These are phyloP conservation scores for Trichopria drosophilae DNA, from an alignment of 2,888 invertebrate genomes.

Conservation along the genomic window DNA sequence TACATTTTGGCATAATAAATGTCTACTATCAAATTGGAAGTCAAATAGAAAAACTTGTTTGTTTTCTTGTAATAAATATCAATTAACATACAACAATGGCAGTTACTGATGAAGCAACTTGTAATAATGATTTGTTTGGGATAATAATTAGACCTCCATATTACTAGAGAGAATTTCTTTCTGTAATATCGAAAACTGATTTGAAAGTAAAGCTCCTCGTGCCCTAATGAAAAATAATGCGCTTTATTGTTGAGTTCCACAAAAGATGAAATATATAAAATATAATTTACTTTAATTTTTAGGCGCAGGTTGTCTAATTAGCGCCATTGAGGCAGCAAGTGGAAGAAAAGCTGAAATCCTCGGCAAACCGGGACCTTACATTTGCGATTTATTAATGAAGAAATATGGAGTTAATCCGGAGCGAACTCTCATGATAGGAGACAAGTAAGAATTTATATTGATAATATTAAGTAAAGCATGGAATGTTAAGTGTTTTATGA, in stretches of 20 bases:
- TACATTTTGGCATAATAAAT: too few relatives aligned
- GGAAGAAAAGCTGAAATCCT: constrained; percentile 77
- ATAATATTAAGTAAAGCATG: constrained; percentile 21
- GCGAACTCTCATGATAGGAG: constrained; percentile 89
- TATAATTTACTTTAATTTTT: constrained; percentile 49
- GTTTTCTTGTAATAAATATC: too few relatives aligned
- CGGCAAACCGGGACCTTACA: constrained; percentile 87
- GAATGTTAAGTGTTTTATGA: background rate
- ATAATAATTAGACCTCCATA: too few relatives aligned
- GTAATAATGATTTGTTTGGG: too few relatives aligned
- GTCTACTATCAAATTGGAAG: too few relatives aligned
- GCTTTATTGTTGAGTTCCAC: background rate
- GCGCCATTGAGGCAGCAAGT: constrained; percentile 79
- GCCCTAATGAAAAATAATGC: background rate
- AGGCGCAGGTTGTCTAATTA: constrained; percentile 86
- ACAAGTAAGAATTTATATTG: constrained; percentile 63
- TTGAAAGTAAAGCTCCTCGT: background rate
- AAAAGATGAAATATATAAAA: too few relatives aligned
- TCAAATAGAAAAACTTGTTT: too few relatives aligned
- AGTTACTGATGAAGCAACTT: too few relatives aligned
- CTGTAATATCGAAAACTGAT: too few relatives aligned
- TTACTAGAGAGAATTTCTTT: too few relatives aligned
- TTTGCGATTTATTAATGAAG: constrained; percentile 73
- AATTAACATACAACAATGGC: too few relatives aligned
- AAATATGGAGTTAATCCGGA: constrained; percentile 77